Evolutionary conservation across 2,888 invertebrate genomes (phyloP), one percentile per base, ranked within the genome.

Genomic region (Plagiodera versicolora): DNA sequence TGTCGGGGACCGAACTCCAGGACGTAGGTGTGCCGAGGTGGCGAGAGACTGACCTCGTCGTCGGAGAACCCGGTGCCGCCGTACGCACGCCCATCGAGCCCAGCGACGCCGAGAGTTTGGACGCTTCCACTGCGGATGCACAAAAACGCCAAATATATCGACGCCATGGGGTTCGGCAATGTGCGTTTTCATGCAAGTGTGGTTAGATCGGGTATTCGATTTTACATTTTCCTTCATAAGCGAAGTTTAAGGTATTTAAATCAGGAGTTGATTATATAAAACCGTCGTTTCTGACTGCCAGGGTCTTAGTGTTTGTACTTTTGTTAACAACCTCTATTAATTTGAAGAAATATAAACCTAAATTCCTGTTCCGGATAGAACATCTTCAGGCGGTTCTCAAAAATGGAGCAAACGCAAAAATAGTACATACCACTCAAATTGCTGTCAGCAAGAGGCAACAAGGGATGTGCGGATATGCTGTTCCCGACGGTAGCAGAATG

Each of bases 401-500:
- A 16, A 24, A 5, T 48, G 24, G 17, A 53, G 45, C 35, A 61
- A 55, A 60, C 53, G 51, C 53, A 62, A 52, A 56, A 56, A 61
- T 44, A 58, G 65, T 75, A 83, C 83, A 78, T 83, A 83, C 83
- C 83, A 77, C 82, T 83, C 79, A 84, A 81, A 78, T 82, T 83
- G 83, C 83, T 79, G 78, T 80, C 80, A 72, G 79, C 92, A 85
- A 94, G 90, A 84, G 94, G 94, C 87, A 94, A 90, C 87, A 94
- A 89, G 84, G 93, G 93, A 85, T 93, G 93, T 83, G 93, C 93
- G 84, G 93, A 93, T 86, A 93, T 89, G 88, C 91, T 92, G 86
- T 89, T 87, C 86, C 89, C 90, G 85, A 89, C 89, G 84, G 87
- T 83, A 80, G 82, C 85, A 81, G 85, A 84, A 82, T 85, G 84